Evolutionary conservation across 2,113 vertebrate genomes (phyloP), one percentile per base, ranked within the genome.

Genomic region (Toxotes chatareus): DNA sequence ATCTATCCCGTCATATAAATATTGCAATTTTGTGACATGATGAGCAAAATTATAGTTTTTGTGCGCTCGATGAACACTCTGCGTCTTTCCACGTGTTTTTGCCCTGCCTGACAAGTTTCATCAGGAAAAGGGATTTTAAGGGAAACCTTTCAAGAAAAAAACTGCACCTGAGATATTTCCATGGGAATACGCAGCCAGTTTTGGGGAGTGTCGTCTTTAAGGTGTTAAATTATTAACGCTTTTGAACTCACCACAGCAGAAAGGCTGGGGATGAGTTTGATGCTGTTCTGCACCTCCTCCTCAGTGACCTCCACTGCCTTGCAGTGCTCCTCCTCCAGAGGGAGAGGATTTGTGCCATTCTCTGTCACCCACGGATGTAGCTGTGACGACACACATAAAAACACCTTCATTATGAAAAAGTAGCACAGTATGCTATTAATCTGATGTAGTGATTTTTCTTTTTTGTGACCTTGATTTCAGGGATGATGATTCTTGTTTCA

Each of bases 281-380:
- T 88, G 0, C 98, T 98, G 93, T 99, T 98, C 93, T 97, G 94
- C 84, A 99, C 97, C 90, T 99, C 98, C 89, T 99, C 98, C 77
- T 98, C 97, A 0, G 97, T 99, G 79, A 99, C 97, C 91, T 99
- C 98, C 88, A 99, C 95, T 61, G 96, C 84, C 0, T 94, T 96
- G 86, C 98, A 99, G 83, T 99, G 98, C 59, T 99, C 97, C 59
- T 97, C 97, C 92, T 99, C 98, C 34, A 97, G 94, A 0, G 97
- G 98, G 60, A 99, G 95, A 0, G 94, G 96, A 46, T 96, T 92
- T 1, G 92, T 80, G 0, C 96, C 96, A 0, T 92, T 86, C 85
- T 91, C 93, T 3, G 97, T 98, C 84, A 98, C 95, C 98, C 98
- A 99, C 0, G 92, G 93, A 65, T 99, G 96, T 61, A 96, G 62